Percentiles rank a stretch among this genome's conserved stretches.
Evolutionary conservation across 1,140 invertebrate genomes (phyloP).

Genomic region (Tribolium castaneum): DNA sequence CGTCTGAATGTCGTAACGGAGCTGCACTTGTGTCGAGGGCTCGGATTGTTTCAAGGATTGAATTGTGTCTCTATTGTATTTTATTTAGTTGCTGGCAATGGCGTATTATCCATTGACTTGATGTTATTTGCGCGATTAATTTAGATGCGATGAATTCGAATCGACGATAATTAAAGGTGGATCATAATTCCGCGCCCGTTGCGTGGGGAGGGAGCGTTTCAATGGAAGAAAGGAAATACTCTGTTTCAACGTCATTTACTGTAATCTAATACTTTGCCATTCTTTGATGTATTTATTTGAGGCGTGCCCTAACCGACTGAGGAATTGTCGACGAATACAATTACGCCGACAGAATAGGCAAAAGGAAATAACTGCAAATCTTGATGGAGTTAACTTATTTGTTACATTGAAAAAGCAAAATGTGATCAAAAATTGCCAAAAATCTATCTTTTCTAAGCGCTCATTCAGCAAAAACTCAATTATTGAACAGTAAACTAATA

Average conservation of each 20-base stretch:
- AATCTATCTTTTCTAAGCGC: too few relatives aligned
- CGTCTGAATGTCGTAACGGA: slow-evolving; percentile 20
- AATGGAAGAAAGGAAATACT: background rate
- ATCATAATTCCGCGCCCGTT: background rate
- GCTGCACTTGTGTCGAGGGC: slow-evolving; percentile 13
- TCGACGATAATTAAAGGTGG: background rate
- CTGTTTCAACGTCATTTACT: background rate
- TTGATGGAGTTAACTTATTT: background rate
- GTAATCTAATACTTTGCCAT: background rate
- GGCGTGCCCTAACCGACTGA: background rate
- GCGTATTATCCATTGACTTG: slow-evolving; percentile 16
- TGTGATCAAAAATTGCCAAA: too few relatives aligned
- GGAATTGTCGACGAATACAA: background rate
- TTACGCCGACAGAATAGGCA: background rate
- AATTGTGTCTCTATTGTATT: slow-evolving; percentile 28
- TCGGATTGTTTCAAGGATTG: slow-evolving; percentile 28
- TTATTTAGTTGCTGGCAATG: slow-evolving; percentile 12
- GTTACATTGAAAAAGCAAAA: too few relatives aligned
- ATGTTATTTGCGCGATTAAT: background rate
- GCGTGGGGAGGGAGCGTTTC: background rate
- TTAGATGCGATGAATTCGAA: background rate
- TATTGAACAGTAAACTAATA: too few relatives aligned
- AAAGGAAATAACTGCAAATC: background rate
- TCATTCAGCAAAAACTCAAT: too few relatives aligned
- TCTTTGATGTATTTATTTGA: background rate